Conservation (phyloP, 2,113 vertebrate genomes). For the Zingel zingel region DNA sequence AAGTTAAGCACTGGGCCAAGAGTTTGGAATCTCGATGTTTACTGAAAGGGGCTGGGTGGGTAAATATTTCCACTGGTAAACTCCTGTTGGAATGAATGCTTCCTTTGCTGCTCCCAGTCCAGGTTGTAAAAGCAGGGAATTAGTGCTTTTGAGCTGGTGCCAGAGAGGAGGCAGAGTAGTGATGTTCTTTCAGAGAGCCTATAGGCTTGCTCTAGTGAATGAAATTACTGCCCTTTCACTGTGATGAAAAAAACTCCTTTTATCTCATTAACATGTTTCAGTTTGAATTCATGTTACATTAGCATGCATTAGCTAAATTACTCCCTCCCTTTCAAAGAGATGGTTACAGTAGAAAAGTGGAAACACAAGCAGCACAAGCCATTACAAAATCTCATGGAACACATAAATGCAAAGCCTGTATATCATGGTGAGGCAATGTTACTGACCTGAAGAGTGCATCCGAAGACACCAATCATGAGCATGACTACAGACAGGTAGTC, state of each 20-base stretch:
- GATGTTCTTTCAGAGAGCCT: conserved; percentile 31
- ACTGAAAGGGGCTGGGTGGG: conserved; percentile 59
- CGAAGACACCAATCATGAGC: conserved; percentile 99
- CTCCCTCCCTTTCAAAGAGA: not conserved
- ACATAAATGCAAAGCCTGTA: not conserved
- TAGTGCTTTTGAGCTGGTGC: conserved; percentile 39
- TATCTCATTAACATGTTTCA: conserved; percentile 5
- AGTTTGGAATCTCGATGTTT: conserved; percentile 66
- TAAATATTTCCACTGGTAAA: conserved; percentile 75
- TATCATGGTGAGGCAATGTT: not conserved
- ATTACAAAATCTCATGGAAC: not conserved
- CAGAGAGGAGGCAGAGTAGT: conserved; percentile 37
- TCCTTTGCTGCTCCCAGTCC: conserved; percentile 58
- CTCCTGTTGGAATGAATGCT: conserved; percentile 65
- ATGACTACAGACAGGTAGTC: conserved; percentile 97
- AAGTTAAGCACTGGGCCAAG: conserved; percentile 28
- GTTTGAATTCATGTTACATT: conserved; percentile 3
- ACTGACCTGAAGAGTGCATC: conserved; percentile 96
- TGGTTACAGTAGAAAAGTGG: not conserved
- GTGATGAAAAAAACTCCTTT: conserved; percentile 17
- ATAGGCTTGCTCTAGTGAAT: not conserved
- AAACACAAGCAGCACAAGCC: not conserved
- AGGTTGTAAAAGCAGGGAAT: conserved; percentile 63
- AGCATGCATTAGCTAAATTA: conserved; percentile 2
- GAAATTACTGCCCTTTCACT: conserved; percentile 9